Base-by-base conservation (phyloP, 2,113 vertebrate species). In the Macrotis lagotis region DNA sequence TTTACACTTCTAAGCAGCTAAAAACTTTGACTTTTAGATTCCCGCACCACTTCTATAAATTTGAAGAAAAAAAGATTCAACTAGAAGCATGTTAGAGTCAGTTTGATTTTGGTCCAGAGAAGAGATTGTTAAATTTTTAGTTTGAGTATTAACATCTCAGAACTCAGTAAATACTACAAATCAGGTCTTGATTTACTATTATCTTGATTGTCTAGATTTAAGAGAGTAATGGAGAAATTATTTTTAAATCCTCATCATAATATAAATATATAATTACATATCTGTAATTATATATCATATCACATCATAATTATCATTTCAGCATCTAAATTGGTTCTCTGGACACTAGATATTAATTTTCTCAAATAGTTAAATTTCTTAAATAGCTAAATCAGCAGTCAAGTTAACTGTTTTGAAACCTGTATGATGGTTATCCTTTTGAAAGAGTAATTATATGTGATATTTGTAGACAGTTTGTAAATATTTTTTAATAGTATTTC, bases 1-100 rank as follows among this genome's bases (percentile, higher is more conserved):
- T 90, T 88, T 95, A 95, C 89, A 93, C 92, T 92, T 88, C 59
- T 91, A 95, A 92, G 90, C 83, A 51, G n/a, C 66, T 88, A 95
- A 51, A n/a, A 22, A 26, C 55, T 95, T 94, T 89, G 90, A 91
- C 91, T 94, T 91, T 93, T 91, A 91, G 47, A 95, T 92, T 90
- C 59, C 91, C 92, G 3, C 50, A 50, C 52, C 26, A 44, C 90
- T 53, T 51, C 31, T 90, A 51, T 14, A 24, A 90, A 50, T 94
- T 59, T 94, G 50, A 94, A 89, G 51, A 49, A 37, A 37, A 51
- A 90, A 83, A 19, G 66, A 44, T 44, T 2, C 9, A 44, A 83
- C 1, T n/a, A 83, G 66, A 1, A 83, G 11, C 6, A 1, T 44
- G 19, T 7, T 83, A 31, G 31, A 83, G 66, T 74, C 37, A n/a